Conservation (phyloP, 2,797 vertebrate species). For the Champsocephalus gunnari region DNA sequence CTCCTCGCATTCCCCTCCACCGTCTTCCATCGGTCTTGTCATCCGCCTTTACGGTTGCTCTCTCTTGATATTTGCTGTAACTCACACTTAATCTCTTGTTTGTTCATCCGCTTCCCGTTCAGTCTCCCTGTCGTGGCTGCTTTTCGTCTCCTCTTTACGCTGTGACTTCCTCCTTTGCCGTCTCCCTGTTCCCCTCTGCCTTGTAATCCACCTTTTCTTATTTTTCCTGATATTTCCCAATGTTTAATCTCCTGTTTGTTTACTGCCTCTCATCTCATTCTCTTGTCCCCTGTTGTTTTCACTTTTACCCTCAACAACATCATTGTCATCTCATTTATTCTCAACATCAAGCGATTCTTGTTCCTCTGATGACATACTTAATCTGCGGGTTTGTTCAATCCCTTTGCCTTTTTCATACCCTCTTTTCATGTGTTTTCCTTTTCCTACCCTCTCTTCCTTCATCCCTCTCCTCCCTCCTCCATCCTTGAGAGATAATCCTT, state of each 20-base stretch:
- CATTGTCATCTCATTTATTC: conserved; percentile 20
- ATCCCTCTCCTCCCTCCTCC: conserved; percentile 4
- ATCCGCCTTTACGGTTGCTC: conserved; percentile 8
- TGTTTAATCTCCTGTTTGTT: conserved; percentile 57
- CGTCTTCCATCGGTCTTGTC: conserved; percentile 45
- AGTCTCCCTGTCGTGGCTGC: conserved; percentile 11
- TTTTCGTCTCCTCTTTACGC: conserved; percentile 20
- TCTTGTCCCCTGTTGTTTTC: conserved; percentile 14
- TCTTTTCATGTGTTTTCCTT: conserved; percentile 27
- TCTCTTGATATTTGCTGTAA: conserved; percentile 53
- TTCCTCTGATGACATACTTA: conserved; percentile 47
- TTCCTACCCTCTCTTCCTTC: conserved; percentile 6
- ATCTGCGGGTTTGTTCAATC: conserved; percentile 56
- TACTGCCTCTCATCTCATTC: conserved; percentile 15
- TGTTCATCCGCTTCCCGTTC: conserved; percentile 42
- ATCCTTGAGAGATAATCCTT: conserved; percentile 30
- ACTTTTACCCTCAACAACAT: conserved; percentile 25
- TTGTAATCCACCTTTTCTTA: conserved; percentile 23
- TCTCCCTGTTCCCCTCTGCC: not conserved
- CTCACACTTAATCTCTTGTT: conserved; percentile 55
- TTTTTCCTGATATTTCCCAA: conserved; percentile 32
- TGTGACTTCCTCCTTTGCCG: conserved; percentile 11
- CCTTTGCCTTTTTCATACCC: conserved; percentile 18
- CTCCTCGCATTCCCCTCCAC: conserved; percentile 12
- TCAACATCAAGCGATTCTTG: conserved; percentile 7